Base-by-base conservation (phyloP, 2,113 vertebrate genomes). In the Corythaeola cristata region DNA sequence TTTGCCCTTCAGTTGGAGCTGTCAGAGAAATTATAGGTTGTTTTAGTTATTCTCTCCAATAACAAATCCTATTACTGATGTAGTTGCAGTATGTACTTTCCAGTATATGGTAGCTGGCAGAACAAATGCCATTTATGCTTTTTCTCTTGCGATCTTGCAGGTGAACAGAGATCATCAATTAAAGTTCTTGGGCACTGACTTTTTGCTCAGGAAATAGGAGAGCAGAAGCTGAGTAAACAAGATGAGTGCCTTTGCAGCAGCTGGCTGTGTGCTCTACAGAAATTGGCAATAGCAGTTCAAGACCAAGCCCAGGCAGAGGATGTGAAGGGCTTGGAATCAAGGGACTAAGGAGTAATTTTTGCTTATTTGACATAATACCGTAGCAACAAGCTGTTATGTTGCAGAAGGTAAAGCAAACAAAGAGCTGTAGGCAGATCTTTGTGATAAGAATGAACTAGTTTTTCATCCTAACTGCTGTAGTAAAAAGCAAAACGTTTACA, bases 1-100 rank as follows among this genome's bases (percentile, higher is more conserved):
- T 97, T 91, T 89, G 18, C 53, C 58, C 32, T 90, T 96, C 71
- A 90, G 32, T 85, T 96, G 44, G 71, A 95, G 55, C 59, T 87
- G 77, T 93, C 83, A 89, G 59, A 89, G 68, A 86, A 86, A 92
- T 90, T 94, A 84, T 13, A 32, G 47, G 39, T 77, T 82, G 33
- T 53, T 88, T 90, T 67, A 60, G 49, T 86, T 96, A 44, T 78
- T 90, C 30, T 72, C 33, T 90, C 44, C 68, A 94, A 85, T 78
- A 92, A 60, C 52, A 88, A 95, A 95, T 89, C 68, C 72, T 72
- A 53, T 86, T 75, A 88, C 80, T 89, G 73, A 58, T 2, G 5
- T 32, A 64, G 83, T n/a, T 44, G 35, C 39, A 75, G 44, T 49
- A 16, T 11, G 14, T 71, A 66, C 44, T 67, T 96, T 75, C 56